Evolutionary conservation across 2,888 invertebrate species (phyloP), one percentile per base, ranked within the genome.

Genomic region (Abrostola tripartita): DNA sequence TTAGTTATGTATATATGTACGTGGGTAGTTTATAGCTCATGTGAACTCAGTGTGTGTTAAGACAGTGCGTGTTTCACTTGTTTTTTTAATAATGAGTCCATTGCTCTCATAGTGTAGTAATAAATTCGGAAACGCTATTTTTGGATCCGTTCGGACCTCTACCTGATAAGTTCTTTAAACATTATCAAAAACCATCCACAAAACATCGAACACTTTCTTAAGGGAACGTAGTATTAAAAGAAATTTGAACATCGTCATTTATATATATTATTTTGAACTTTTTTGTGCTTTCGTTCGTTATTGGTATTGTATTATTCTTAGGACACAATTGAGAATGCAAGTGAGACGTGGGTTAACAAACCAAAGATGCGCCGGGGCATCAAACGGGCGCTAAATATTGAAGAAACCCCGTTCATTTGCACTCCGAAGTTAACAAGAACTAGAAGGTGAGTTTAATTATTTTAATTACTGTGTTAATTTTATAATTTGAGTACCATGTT

Each of bases 391-490:
- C 83, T 95, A 6, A 88, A 89, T 60, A 90, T 92, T 59, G 95
- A 96, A 75, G 94, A 95, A 6, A 95, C 95, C 0, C 96, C 96
- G 0, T 96, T 96, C 80, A 92, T 96, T 49, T 95, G 96, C 65
- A 96, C 96, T 0, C 96, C 96, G 0, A 95, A 95, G 75, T 62
- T 93, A 36, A 78, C 81, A 0, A 84, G 88, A 10, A 84, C 83
- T 1, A 88, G 85, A 63, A 92, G 92, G 94, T 93, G 84, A 68
- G 53, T 56, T 2, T 6, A 24, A n/a, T n/a, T 12, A 12, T 42
- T 6, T 5, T n/a, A n/a, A n/a, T 12, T n/a, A n/a, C n/a, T n/a
- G n/a, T n/a, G n/a, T n/a, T n/a, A n/a, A n/a, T n/a, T n/a, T n/a
- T n/a, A n/a, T n/a, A n/a, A n/a, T n/a, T n/a, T n/a, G n/a, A n/a